Percentiles rank a stretch among this genome's conserved stretches.
These are phyloP conservation scores for Bergia puertoricense DNA, from an alignment of 92 coral and sea anemone species.

Conservation along the genomic window DNA sequence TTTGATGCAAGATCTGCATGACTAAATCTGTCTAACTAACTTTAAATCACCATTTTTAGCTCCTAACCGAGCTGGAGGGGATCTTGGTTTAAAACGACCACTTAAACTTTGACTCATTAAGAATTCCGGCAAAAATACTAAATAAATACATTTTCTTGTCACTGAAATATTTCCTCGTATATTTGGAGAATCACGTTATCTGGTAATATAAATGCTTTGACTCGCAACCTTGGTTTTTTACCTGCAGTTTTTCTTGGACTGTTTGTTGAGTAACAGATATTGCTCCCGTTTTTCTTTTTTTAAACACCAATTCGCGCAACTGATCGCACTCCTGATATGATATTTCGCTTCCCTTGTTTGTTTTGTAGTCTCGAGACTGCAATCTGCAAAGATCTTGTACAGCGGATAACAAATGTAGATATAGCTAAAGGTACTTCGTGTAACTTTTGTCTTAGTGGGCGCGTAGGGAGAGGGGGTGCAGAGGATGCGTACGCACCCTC, in stretches of 20 bases:
- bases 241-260: neutral
- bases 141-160: neutral
- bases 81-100: neutral
- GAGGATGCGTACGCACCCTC: no score
- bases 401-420: neutral
- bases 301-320: neutral
- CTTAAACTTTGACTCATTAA: neutral
- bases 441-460: no score
- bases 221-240: neutral
- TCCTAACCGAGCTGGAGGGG: neutral
- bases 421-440: neutral
- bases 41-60: no score
- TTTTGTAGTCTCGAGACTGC: neutral
- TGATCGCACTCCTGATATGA: neutral
- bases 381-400: neutral
- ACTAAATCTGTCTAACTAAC: no score
- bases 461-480: no score
- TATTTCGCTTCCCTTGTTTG: neutral
- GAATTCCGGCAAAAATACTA: neutral
- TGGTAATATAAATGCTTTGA: neutral
- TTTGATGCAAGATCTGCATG: neutral
- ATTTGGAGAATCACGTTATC: neutral
- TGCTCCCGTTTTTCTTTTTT: neutral
- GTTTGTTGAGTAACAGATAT: constrained; percentile 2
- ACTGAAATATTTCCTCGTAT: neutral